Base-by-base conservation (phyloP, 2,888 invertebrate genomes). In the Crossocerus cetratus region DNA sequence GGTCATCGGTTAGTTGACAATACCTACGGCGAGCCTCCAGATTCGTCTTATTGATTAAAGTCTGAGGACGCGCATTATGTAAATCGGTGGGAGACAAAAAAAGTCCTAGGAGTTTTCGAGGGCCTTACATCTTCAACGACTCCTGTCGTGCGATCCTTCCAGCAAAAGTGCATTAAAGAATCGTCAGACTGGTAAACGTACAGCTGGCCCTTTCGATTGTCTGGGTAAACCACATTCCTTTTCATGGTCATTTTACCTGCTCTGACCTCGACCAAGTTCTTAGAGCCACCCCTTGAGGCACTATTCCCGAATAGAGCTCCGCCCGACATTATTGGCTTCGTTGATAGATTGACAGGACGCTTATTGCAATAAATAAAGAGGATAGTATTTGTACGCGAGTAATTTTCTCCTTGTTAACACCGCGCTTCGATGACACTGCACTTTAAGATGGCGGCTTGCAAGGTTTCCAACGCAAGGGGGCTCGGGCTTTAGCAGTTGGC, bases 101-200 rank as follows among this genome's bases (percentile, higher is more conserved):
- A 58, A 56, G 49, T 2, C 11, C 20, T 20, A 22, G 2, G 8
- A n/a, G 16, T n/a, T 3, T 13, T 3, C 49, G 22, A 70, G 60
- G 14, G 69, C 84, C 92, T 91, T 90, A 94, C 94, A 91, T 99
- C 99, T 91, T 99, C 99, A 13, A 98, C 95, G 81, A 95, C 94
- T 64, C 98, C 98, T 57, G 95, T 94, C 56, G 96, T 95, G 59
- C 99, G 94, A 91, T 99, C 99, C 91, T 99, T 99, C 99, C 99
- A 99, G 91, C 99, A 99, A 89, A 99, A 99, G 91, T 99, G 99
- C 96, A 99, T 98, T 69, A 99, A 91, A 0, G 97, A 97, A 91
- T 99, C 99, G 83, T 99, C 98, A 64, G 98, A 96, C 90, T 99
- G 99, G 89, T 98, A 97, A 67, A 99, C 94, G 89, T 98, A 99